Percentiles rank a stretch among this genome's conserved stretches.
Conservation (phyloP, 2,797 vertebrate genomes). For the Balearica regulorum region DNA sequence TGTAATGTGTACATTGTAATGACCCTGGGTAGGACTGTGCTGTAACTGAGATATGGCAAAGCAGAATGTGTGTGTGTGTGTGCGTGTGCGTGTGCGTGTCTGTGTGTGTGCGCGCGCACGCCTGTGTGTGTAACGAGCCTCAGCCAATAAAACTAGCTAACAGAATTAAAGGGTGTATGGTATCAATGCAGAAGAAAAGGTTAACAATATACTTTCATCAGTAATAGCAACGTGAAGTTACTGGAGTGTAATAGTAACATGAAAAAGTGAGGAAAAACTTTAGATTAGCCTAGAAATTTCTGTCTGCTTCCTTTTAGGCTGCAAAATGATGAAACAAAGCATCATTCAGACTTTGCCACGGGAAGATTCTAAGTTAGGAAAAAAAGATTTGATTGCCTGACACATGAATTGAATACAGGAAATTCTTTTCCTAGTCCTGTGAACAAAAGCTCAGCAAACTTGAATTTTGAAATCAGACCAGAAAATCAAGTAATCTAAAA, state of each 20-base stretch:
- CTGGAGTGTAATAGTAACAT: not conserved
- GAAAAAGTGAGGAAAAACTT: not conserved
- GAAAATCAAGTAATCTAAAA: not conserved
- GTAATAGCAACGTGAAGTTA: not conserved
- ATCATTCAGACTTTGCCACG: not conserved
- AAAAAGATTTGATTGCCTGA: not conserved
- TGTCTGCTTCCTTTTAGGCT: not conserved
- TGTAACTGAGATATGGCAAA: slow-evolving; percentile 66
- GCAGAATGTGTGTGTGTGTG: not conserved
- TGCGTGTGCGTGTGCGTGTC: fast-evolving
- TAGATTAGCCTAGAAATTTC: not conserved
- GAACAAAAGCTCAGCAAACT: not conserved
- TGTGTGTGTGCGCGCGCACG: not conserved
- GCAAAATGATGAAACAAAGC: slow-evolving; percentile 4
- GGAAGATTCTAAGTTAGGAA: not conserved
- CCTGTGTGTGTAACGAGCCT: not conserved
- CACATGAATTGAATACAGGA: not conserved
- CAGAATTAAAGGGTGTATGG: not conserved
- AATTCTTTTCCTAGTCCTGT: not conserved
- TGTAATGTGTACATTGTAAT: slow-evolving; percentile 64
- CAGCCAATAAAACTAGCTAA: slow-evolving; percentile 19
- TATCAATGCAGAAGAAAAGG: not conserved
- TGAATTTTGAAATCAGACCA: not conserved
- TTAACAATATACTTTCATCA: not conserved
- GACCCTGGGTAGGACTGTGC: slow-evolving; percentile 72